Evolutionary conservation across 1,140 invertebrate species (phyloP).

Genomic region (Listronotus oregonensis): DNA sequence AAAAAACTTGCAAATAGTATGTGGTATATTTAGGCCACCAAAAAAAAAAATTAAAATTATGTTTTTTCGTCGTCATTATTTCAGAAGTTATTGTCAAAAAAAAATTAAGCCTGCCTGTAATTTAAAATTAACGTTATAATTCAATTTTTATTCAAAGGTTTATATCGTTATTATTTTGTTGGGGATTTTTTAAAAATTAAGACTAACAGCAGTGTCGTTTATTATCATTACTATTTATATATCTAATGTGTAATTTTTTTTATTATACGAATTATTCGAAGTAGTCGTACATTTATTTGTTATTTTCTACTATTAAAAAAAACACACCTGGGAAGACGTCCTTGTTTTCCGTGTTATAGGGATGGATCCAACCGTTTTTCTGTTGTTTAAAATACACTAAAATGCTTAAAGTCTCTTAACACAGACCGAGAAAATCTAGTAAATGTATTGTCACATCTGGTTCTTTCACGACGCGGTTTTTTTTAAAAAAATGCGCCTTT

Average conservation of each 20-base stretch:
- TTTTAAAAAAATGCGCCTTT: slow-evolving; percentile 14
- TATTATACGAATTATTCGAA: neutral
- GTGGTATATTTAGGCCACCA: too few species aligned
- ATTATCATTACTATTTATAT: neutral
- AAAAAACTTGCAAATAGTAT: too few species aligned
- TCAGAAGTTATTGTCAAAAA: too few species aligned
- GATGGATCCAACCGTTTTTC: slow-evolving; percentile 76
- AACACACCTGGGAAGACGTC: slow-evolving; percentile 76
- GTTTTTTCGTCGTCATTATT: too few species aligned
- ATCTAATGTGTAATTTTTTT: slow-evolving; percentile 3
- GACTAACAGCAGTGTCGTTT: neutral
- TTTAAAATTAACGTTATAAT: too few species aligned
- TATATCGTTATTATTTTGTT: too few species aligned
- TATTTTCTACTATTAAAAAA: neutral
- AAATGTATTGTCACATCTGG: too few species aligned
- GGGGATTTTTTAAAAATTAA: too few species aligned
- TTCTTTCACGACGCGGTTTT: slow-evolving; percentile 15
- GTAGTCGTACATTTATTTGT: too few species aligned
- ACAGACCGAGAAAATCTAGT: neutral
- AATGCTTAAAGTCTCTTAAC: slow-evolving; percentile 58
- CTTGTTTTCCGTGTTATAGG: slow-evolving; percentile 71
- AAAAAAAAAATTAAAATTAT: too few species aligned
- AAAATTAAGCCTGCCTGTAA: too few species aligned
- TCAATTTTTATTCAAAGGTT: too few species aligned
- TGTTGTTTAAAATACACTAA: slow-evolving; percentile 83